phyloP scores from a whole-genome alignment of 1,140 invertebrate genomes.

The Monochamus saltuarius region DNA sequence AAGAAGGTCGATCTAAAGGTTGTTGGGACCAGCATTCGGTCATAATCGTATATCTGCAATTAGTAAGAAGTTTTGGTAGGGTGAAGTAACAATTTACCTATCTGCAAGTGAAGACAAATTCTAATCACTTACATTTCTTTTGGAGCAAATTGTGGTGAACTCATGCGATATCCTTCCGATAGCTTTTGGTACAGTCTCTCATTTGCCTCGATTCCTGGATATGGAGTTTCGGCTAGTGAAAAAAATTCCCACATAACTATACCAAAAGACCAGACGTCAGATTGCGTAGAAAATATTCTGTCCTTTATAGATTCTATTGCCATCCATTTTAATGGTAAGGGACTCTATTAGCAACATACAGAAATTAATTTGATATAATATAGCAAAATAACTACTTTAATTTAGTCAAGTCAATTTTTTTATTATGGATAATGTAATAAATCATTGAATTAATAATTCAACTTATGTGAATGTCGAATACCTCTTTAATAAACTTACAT shows the following conservation, averaged over 20 bases:
- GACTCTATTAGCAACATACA: too few relatives aligned
- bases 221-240: conserved; percentile 83
- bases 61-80: too few relatives aligned
- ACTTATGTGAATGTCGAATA: too few relatives aligned
- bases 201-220: conserved; percentile 76
- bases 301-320: conserved; percentile 80
- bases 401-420: too few relatives aligned
- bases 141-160: conserved; percentile 77
- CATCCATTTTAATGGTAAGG: conserved; percentile 80
- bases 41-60: conserved; percentile 79
- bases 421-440: too few relatives aligned
- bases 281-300: conserved; percentile 80
- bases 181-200: conserved; percentile 73
- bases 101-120: too few relatives aligned
- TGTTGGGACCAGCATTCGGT: conserved; percentile 79
- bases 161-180: conserved; percentile 82
- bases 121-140: conserved; percentile 64
- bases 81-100: too few relatives aligned
- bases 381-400: too few relatives aligned
- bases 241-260: conserved; percentile 98
- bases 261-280: conserved; percentile 94
- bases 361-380: too few relatives aligned
- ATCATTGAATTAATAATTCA: too few relatives aligned
- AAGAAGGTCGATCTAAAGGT: conserved; percentile 75
- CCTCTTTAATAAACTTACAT: conserved; percentile 71